Base-by-base conservation (phyloP, 2,888 invertebrate species). In the Acrobasis suavella region DNA sequence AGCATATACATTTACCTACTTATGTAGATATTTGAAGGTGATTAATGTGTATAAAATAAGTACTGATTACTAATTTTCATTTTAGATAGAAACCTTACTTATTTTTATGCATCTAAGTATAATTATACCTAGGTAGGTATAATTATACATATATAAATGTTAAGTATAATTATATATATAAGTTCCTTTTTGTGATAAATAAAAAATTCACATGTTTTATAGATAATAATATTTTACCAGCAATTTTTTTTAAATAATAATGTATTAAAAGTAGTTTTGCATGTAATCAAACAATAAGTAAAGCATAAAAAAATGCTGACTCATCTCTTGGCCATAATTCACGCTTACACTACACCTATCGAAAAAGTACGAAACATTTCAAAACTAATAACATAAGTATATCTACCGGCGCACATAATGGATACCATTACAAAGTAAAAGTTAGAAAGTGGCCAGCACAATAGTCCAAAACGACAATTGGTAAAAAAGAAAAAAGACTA, bases 381-480 rank as follows among this genome's bases (percentile, higher is more conserved):
- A 51, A 73, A 77, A 74, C 65, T 75, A 76, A 75, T 77, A 75
- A 75, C 75, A 70, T 75, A 74, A 78, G 77, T 77, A 22, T 22
- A n/a, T n/a, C n/a, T n/a, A 73, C 69, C 69, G 68, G 67, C 74
- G 72, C 66, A 72, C 70, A 73, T 76, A 83, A 82, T 81, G 78
- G 78, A 72, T 69, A 76, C 75, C 73, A 81, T 78, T 77, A 77
- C 76, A 64, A 74, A 79, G 85, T 86, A 87, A 86, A 85, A 86
- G 85, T 86, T 87, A 87, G 88, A 87, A 87, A 87, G 87, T 81
- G 66, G 65, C 65, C 67, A 64, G n/a, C 71, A 74, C 70, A 70
- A 75, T 65, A 63, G 66, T 71, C 69, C 76, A 81, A 85, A 83
- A 86, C 80, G 81, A 85, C 82, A 85, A 85, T 82, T 80, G 82